Evolutionary conservation across 2,797 vertebrate genomes (phyloP), one percentile per base, ranked within the genome.

Genomic region (Tapirus indicus): DNA sequence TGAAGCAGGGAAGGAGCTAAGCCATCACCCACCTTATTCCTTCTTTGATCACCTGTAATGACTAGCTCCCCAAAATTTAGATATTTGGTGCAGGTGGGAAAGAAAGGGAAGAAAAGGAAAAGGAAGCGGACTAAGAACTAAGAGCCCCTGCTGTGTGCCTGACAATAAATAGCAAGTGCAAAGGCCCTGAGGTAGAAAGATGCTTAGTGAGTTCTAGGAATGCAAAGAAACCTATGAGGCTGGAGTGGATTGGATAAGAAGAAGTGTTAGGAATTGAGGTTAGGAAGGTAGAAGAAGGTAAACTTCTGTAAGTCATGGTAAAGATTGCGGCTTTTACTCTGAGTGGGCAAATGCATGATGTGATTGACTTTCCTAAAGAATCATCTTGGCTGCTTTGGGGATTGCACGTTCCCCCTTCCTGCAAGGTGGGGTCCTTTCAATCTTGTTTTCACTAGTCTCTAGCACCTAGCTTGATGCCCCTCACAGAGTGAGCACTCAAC

Each of bases 51-150:
- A 17, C 25, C 12, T 91, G 6, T 25, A 17, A 49, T 25, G 52
- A 74, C 52, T 25, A 41, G 12, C 14, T 95, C 25, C 38, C 82
- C 38, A 95, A 92, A 58, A 16, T 77, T 38, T 27, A 60, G 35
- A 17, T 94, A 93, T 21, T 94, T 83, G 74, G 35, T 88, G 27
- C 86, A 35, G 69, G 78, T 92, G 12, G 2, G 1, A 69, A 62
- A 77, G 21, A 17, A 38, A 89, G 4, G 35, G 38, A 78, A 91
- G 83, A 94, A 74, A 95, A 2, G 9, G 35, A 17, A 89, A 86
- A 32, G 77, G 91, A 96, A 96, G 41, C 1, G 4, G 62, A 68
- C 41, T 23, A 85, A 98, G 96, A 91, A n/a, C 14, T 38, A 72
- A 79, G 64, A 80, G 17, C 74, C 23, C 38, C 14, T 92, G 41